These are phyloP conservation scores for Lanistes nyassanus DNA, from an alignment of 1,140 invertebrate genomes.

Conservation along the genomic window DNA sequence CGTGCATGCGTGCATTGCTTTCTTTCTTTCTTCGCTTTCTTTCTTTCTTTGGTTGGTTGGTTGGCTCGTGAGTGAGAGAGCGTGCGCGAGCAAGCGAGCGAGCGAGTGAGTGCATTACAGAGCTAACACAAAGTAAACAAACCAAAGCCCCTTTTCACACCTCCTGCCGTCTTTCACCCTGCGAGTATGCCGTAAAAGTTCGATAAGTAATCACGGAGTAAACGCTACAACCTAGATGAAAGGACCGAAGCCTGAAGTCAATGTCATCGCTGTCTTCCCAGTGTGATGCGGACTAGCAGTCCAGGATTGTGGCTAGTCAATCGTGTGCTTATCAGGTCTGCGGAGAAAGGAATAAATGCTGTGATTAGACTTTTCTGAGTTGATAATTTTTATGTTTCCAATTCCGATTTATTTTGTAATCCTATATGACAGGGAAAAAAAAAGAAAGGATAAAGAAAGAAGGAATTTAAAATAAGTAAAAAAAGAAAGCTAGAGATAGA, in stretches of 20 bases:
- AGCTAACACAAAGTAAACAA: background rate
- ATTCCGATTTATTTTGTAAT: no score
- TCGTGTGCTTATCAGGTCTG: background rate
- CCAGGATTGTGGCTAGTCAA: background rate
- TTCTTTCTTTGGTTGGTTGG: no score
- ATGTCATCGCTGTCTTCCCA: background rate
- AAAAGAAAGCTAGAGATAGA: background rate
- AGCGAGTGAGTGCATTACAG: constrained; percentile 4
- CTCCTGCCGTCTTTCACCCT: no score
- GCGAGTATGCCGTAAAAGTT: background rate
- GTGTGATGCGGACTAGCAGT: background rate
- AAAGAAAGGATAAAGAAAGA: background rate
- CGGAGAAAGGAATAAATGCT: background rate
- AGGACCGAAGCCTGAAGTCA: background rate
- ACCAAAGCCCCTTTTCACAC: no score
- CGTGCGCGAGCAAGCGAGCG: no score
- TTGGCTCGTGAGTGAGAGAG: background rate
- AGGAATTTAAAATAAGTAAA: background rate
- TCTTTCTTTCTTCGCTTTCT: no score
- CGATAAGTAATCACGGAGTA: background rate
- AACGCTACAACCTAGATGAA: background rate
- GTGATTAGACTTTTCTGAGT: background rate
- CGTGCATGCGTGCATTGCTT: no score
- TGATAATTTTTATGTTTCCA: no score
- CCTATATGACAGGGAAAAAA: no score